Conservation (phyloP, 1,140 invertebrate genomes). For the Polyergus mexicanus region DNA sequence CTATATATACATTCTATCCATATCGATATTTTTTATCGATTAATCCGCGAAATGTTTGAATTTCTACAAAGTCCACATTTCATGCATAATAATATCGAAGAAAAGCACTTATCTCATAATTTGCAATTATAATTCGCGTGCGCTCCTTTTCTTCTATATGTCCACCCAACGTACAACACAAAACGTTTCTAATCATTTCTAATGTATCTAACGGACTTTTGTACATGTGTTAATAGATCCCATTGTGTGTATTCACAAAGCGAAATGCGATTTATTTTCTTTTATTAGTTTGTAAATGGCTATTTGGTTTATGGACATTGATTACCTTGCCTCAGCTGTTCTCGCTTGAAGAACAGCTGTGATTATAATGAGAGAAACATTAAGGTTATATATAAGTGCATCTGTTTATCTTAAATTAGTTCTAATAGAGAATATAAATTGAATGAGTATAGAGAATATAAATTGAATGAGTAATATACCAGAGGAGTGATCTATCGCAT, state of each 20-base stretch:
- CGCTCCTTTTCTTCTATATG: not conserved
- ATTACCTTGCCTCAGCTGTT: not conserved
- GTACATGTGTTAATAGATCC: conserved; percentile 80
- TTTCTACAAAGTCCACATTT: conserved; percentile 20
- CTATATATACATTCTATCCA: not conserved
- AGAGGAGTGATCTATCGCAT: conserved; percentile 28
- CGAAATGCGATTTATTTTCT: conserved; percentile 21
- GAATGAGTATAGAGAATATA: conserved; percentile 1
- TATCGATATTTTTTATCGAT: not conserved
- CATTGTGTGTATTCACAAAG: not conserved
- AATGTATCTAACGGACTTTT: conserved; percentile 68
- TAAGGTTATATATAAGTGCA: conserved; percentile 41
- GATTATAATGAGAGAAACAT: not conserved
- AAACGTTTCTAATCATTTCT: not conserved
- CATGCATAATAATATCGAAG: not conserved
- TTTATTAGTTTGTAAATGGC: conserved; percentile 32
- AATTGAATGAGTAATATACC: conserved; percentile 10
- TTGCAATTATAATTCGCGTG: not conserved
- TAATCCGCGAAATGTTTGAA: not conserved
- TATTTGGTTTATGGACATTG: not conserved
- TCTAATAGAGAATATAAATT: conserved; percentile 33
- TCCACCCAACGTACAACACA: not conserved
- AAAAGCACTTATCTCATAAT: not conserved
- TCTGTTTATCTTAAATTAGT: conserved; percentile 27
- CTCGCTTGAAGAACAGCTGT: not conserved